Percentiles rank a stretch among this genome's conserved stretches.
phyloP scores from a whole-genome alignment of 2,113 vertebrate species.

The Periophthalmus modestus region DNA sequence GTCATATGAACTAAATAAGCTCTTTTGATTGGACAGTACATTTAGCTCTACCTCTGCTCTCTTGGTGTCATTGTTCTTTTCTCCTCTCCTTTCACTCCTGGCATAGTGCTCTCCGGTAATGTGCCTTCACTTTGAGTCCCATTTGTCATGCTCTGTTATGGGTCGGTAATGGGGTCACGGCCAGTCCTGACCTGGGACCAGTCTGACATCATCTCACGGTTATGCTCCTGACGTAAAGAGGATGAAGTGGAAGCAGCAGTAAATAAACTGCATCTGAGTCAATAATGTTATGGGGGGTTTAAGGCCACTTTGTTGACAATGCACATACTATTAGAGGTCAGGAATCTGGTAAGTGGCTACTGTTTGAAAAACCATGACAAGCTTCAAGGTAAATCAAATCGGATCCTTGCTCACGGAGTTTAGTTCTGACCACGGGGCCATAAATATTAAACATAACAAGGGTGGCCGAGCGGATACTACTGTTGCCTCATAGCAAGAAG shows the following conservation, averaged over 20 bases:
- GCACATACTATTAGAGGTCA: background rate
- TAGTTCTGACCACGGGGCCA: too few species aligned
- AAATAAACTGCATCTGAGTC: background rate
- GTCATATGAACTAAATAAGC: background rate
- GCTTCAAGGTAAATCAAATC: background rate
- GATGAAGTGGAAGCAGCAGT: conserved; percentile 1
- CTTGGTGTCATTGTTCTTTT: conserved; percentile 37
- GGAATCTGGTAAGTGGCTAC: background rate
- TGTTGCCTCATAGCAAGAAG: too few species aligned
- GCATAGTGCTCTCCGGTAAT: conserved; percentile 44
- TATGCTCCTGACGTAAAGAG: background rate
- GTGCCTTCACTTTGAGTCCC: conserved; percentile 40
- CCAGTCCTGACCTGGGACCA: conserved; percentile 25
- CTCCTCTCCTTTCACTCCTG: conserved; percentile 53
- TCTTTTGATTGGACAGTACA: background rate
- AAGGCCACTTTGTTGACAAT: background rate
- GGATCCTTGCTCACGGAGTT: too few species aligned
- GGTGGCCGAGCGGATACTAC: too few species aligned
- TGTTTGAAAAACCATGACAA: background rate
- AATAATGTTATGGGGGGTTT: background rate
- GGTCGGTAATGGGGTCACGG: conserved; percentile 28
- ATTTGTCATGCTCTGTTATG: conserved; percentile 68
- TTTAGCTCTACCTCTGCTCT: too few species aligned
- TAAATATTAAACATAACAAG: too few species aligned
- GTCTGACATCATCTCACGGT: background rate